phyloP scores from a whole-genome alignment of 2,113 vertebrate species.

The Datnioides undecimradiatus region DNA sequence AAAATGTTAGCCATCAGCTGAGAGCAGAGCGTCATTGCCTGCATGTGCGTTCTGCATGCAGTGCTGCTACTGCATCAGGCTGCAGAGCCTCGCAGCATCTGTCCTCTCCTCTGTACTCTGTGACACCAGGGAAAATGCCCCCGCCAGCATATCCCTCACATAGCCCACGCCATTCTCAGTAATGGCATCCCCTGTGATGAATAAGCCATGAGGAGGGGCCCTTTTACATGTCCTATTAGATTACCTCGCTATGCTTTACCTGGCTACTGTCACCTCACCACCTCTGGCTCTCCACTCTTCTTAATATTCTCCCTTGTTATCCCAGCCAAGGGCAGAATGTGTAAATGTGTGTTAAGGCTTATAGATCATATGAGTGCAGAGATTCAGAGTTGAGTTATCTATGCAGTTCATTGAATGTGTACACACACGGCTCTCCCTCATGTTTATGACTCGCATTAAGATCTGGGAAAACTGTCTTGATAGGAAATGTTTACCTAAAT shows the following conservation, averaged over 20 bases:
- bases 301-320: constrained; percentile 50
- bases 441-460: constrained; percentile 16
- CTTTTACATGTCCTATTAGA: constrained; percentile 81
- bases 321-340: constrained; percentile 46
- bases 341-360: constrained; percentile 43
- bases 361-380: constrained; percentile 36
- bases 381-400: constrained; percentile 22
- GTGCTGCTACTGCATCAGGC: constrained; percentile 56
- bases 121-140: constrained; percentile 77
- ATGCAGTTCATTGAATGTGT: constrained; percentile 3
- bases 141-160: constrained; percentile 75
- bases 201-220: constrained; percentile 83
- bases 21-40: constrained; percentile 29
- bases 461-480: neutral
- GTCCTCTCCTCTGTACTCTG: constrained; percentile 67
- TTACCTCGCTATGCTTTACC: constrained; percentile 78
- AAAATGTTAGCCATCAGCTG: constrained; percentile 38
- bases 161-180: constrained; percentile 71
- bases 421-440: constrained; percentile 6
- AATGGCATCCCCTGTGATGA: constrained; percentile 83
- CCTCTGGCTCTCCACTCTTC: constrained; percentile 54
- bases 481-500: constrained; percentile 2
- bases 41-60: constrained; percentile 64
- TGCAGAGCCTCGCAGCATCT: constrained; percentile 47
- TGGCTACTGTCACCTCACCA: constrained; percentile 73